A percentile compares a stretch with the other conserved stretches of the same genome.
Evolutionary conservation across 92 coral and sea anemone genomes (phyloP).

Genomic region (Umimayanthus chanpuru): DNA sequence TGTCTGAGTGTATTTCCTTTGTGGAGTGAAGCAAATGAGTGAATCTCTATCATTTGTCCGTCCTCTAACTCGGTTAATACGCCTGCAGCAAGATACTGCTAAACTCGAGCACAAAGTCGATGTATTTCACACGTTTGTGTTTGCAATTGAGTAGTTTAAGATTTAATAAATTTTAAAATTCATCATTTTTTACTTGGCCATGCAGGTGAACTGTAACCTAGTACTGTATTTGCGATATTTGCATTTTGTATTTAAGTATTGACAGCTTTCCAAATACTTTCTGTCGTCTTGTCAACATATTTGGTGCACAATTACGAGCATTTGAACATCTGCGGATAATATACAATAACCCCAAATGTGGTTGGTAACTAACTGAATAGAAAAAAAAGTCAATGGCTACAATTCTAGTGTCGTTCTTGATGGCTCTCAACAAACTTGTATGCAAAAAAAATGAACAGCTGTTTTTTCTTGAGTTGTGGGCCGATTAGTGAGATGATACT

Average conservation of each 20-base stretch:
- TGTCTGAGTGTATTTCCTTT: neutral
- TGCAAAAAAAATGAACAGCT: neutral
- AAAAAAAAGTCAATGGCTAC: neutral
- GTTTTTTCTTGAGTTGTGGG: neutral
- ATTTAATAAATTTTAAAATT: neutral
- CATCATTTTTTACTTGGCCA: neutral
- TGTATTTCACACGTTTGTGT: conserved; percentile 1
- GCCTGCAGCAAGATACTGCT: neutral
- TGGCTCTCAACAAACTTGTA: neutral
- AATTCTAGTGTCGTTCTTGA: neutral
- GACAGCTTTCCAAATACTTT: conserved; percentile 27
- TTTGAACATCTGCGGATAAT: neutral
- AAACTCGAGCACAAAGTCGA: neutral
- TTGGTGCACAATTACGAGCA: neutral
- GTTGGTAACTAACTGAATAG: conserved; percentile 4
- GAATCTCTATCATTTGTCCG: neutral
- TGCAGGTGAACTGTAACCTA: conserved; percentile 29
- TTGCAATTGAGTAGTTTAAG: conserved; percentile 5
- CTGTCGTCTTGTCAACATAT: conserved; percentile 27
- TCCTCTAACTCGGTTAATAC: neutral
- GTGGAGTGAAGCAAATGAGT: neutral
- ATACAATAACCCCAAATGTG: neutral
- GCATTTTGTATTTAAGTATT: neutral
- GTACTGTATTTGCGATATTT: conserved; percentile 2
- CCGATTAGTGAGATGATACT: too few relatives aligned